These are phyloP conservation scores for Zingel zingel DNA, from an alignment of 2,113 vertebrate genomes.

Conservation along the genomic window DNA sequence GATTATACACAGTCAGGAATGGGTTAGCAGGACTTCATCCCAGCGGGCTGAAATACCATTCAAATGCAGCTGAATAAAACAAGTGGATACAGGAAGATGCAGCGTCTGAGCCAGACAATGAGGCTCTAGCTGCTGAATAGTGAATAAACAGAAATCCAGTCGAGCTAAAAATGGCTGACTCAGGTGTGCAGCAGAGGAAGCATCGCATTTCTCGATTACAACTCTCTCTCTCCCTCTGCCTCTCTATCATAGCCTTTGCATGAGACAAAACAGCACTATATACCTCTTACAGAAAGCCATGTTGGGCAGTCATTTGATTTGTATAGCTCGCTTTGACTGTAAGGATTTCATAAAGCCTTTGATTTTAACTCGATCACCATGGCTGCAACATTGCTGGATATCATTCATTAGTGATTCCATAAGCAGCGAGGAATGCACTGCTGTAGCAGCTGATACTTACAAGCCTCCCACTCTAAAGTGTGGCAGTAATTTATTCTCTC, in stretches of 20 bases:
- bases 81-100: conserved; percentile 49
- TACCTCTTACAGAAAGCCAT: conserved; percentile 48
- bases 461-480: conserved; percentile 75
- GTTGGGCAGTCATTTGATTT: conserved; percentile 66
- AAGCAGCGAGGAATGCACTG: conserved; percentile 62
- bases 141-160: conserved; percentile 63
- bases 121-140: conserved; percentile 46
- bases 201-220: conserved; percentile 15
- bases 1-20: conserved; percentile 58
- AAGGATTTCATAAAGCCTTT: conserved; percentile 75
- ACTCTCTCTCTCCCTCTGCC: neutral
- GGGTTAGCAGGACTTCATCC: conserved; percentile 43
- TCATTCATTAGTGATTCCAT: conserved; percentile 75
- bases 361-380: conserved; percentile 67
- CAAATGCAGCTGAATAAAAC: conserved; percentile 41
- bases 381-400: conserved; percentile 61
- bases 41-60: conserved; percentile 35
- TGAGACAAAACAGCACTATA: conserved; percentile 50
- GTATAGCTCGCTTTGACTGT: conserved; percentile 57
- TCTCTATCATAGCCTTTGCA: conserved; percentile 19
- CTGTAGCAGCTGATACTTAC: conserved; percentile 71
- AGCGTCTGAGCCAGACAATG: conserved; percentile 29
- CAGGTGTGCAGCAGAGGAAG: conserved; percentile 48
- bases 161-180: conserved; percentile 72
- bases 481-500: conserved; percentile 77